These are phyloP conservation scores for Whitmania pigra DNA, from an alignment of 1,140 invertebrate genomes.

Conservation along the genomic window DNA sequence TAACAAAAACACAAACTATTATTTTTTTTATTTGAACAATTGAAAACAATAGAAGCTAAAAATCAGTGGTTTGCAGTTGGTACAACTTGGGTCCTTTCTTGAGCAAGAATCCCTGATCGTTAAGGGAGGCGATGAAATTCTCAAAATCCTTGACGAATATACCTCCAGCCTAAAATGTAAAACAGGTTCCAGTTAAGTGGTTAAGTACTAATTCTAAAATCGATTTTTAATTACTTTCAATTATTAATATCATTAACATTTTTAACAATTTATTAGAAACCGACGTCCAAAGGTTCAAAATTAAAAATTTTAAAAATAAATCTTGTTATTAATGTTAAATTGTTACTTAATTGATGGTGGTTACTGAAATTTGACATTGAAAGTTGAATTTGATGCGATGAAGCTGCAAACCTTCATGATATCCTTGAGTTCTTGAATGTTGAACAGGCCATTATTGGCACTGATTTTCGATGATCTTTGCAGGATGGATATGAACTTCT, in stretches of 20 bases:
- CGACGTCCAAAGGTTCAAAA: too few species aligned
- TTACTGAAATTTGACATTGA: too few species aligned
- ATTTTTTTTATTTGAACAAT: not conserved
- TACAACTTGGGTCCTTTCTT: constrained; percentile 69
- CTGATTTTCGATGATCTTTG: constrained; percentile 52
- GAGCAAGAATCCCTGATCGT: constrained; percentile 69
- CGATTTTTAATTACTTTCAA: too few species aligned
- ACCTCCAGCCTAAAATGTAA: constrained; percentile 14
- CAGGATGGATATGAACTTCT: constrained; percentile 59
- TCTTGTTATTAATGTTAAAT: too few species aligned
- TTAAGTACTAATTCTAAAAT: too few species aligned
- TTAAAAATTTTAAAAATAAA: too few species aligned
- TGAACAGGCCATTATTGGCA: constrained; percentile 55
- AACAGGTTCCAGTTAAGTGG: not conserved
- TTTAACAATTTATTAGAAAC: too few species aligned
- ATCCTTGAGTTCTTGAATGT: constrained; percentile 60
- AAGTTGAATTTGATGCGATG: too few species aligned
- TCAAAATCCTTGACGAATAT: constrained; percentile 45
- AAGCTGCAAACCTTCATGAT: constrained; percentile 44
- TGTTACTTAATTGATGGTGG: too few species aligned
- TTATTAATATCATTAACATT: too few species aligned
- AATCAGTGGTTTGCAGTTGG: constrained; percentile 47
- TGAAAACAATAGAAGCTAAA: constrained; percentile 16
- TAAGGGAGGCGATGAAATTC: constrained; percentile 60
- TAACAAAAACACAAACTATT: not conserved